Conservation (phyloP, 2,888 invertebrate species). For the Catocala sponsa region DNA sequence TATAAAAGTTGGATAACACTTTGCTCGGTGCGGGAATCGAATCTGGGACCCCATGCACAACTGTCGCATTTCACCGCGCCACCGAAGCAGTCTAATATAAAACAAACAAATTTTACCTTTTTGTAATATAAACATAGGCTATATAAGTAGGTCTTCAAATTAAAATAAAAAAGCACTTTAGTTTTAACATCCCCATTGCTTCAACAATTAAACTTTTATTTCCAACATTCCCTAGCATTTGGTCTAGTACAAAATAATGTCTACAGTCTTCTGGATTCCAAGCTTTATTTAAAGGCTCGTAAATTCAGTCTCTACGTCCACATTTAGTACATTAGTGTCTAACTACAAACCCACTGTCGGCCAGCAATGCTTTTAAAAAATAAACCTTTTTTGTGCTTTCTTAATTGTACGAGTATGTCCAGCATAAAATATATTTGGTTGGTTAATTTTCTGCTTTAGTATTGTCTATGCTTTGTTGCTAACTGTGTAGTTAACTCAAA, state of each 20-base stretch:
- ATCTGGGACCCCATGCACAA: too few relatives aligned
- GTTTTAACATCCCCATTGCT: conserved; percentile 2
- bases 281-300: conserved; percentile 30
- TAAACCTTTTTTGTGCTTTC: conserved; percentile 9
- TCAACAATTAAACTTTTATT: conserved; percentile 26
- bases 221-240: conserved; percentile 19
- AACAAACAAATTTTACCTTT: too few relatives aligned
- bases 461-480: too few relatives aligned
- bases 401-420: background rate
- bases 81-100: too few relatives aligned
- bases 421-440: background rate
- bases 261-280: conserved; percentile 16
- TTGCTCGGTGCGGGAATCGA: too few relatives aligned
- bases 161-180: too few relatives aligned
- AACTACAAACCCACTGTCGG: conserved; percentile 4
- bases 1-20: too few relatives aligned
- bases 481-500: too few relatives aligned
- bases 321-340: conserved; percentile 27
- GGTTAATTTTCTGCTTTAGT: too few relatives aligned
- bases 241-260: conserved; percentile 23
- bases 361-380: conserved; percentile 2
- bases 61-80: too few relatives aligned
- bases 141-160: too few relatives aligned
- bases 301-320: conserved; percentile 29
- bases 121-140: too few relatives aligned